Conservation (phyloP, 2,113 vertebrate genomes). For the Cebidichthys violaceus region DNA sequence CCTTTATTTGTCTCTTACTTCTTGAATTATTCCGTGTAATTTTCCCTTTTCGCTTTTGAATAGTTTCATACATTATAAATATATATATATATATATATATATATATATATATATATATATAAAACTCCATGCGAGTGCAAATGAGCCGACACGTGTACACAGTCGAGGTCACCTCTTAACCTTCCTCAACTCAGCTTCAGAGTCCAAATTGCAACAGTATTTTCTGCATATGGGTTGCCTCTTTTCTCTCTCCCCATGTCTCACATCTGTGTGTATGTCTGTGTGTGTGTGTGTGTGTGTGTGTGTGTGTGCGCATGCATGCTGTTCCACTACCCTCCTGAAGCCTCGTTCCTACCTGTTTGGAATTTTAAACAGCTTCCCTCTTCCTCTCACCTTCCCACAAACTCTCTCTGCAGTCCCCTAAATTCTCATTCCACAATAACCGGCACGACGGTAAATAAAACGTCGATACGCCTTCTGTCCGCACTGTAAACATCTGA, state of each 20-base stretch:
- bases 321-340: slow-evolving; percentile 70
- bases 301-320: not conserved
- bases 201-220: slow-evolving; percentile 5
- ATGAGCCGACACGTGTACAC: not conserved
- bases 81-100: not conserved
- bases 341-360: slow-evolving; percentile 78
- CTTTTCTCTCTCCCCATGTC: slow-evolving; percentile 28
- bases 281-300: slow-evolving; percentile 4
- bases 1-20: slow-evolving; percentile 5
- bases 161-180: not conserved
- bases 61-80: not conserved
- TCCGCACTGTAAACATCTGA: slow-evolving; percentile 27
- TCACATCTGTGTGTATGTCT: slow-evolving; percentile 31
- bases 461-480: slow-evolving; percentile 5
- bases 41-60: not conserved
- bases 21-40: not conserved
- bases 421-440: slow-evolving; percentile 52
- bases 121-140: not conserved
- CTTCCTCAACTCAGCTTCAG: slow-evolving; percentile 7
- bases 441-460: slow-evolving; percentile 30
- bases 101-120: not conserved
- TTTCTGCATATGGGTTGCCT: slow-evolving; percentile 32
- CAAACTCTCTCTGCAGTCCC: slow-evolving; percentile 60
- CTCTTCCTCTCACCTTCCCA: slow-evolving; percentile 71
- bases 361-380: slow-evolving; percentile 81